phyloP scores from a whole-genome alignment of 2,797 vertebrate species.

The Clamator glandarius region DNA sequence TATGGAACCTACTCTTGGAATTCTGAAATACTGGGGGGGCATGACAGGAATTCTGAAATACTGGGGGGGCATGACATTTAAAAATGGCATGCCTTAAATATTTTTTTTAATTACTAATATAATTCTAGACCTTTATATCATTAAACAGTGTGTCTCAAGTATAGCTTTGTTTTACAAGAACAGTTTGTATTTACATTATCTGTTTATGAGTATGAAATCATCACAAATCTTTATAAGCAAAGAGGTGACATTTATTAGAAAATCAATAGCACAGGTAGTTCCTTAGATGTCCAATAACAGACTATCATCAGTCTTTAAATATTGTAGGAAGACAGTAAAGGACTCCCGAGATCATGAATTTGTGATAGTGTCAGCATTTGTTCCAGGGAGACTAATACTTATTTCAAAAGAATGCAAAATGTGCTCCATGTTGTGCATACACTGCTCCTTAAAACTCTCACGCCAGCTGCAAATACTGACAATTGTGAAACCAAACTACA shows the following conservation, averaged over 20 bases:
- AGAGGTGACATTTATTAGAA: neutral
- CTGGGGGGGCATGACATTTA: neutral
- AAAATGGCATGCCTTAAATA: neutral
- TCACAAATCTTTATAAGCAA: neutral
- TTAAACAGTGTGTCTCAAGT: neutral
- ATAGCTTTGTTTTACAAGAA: neutral
- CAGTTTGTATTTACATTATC: neutral
- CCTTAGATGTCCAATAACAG: neutral
- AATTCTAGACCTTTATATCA: neutral
- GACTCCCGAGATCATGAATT: neutral
- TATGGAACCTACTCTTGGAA: neutral
- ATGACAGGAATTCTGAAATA: neutral
- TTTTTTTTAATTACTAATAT: neutral
- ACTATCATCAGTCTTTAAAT: neutral
- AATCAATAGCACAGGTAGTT: neutral
- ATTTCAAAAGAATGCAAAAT: neutral
- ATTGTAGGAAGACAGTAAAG: neutral
- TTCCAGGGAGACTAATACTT: neutral
- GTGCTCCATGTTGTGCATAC: fast-evolving
- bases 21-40: neutral
- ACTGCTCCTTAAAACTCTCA: neutral
- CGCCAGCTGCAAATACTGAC: neutral
- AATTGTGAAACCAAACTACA: neutral
- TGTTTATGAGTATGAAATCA: neutral
- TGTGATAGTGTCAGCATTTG: neutral